Conservation (phyloP, 2,113 vertebrate species). For the Cebus imitator region DNA sequence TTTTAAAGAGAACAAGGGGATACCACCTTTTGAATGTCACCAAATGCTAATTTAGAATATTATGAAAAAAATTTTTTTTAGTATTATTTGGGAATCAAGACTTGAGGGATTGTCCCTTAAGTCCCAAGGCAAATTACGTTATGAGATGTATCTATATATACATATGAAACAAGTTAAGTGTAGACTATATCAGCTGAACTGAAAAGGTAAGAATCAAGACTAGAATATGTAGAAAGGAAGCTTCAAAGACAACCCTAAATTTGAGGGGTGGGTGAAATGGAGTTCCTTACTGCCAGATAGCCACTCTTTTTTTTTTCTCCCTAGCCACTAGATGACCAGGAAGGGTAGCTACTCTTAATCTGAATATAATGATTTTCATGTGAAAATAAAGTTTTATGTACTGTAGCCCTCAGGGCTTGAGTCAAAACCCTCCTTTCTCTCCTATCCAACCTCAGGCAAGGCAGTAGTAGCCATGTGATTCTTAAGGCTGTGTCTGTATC, state of each 20-base stretch:
- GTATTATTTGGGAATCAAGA: neutral
- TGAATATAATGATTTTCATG: neutral
- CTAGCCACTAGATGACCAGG: too few species aligned
- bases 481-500: neutral
- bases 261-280: neutral
- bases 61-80: neutral
- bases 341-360: neutral
- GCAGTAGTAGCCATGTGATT: neutral
- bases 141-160: neutral
- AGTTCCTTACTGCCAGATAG: neutral
- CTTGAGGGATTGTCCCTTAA: neutral
- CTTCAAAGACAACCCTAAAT: neutral
- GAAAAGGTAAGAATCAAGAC: slow-evolving; percentile 4
- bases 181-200: neutral
- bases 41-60: neutral
- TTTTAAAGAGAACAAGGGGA: neutral
- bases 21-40: neutral
- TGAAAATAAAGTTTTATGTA: neutral
- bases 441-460: neutral
- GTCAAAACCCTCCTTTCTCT: neutral
- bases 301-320: neutral
- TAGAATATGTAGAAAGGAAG: neutral
- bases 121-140: neutral
- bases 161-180: neutral
- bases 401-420: neutral